Base-by-base conservation (phyloP, 2,888 invertebrate genomes). In the Blera fallax region DNA sequence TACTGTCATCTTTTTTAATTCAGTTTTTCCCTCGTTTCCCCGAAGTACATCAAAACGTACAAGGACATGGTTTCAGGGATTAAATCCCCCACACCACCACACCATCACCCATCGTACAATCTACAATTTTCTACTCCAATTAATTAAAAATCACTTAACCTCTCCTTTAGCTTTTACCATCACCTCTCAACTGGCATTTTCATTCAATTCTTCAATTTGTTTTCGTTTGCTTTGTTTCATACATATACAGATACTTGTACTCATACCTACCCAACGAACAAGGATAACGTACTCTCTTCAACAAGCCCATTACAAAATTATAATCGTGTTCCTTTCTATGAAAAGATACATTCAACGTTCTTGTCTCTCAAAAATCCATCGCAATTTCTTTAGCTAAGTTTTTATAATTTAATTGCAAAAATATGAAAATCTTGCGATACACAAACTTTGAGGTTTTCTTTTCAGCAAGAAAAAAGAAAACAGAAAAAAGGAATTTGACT, bases 131-230 rank as follows among this genome's bases (percentile, higher is more conserved):
- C 29, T 83, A 78, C 60, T 67, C 54, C 82, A 83, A 83, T 83
- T 83, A 83, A 83, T 77, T 83, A 83, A 73, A 78, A 72, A 78
- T 77, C 77, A 77, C 82, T 77, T 77, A 77, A 77, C 82, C 82
- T 83, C 67, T 52, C 50, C 50, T 60, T 27, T 24, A 32, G 56
- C 43, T 52, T 45, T 24, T 14, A 45, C 27, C 21, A 32, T 1
- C 60, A 52, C 10, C 50, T 24, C 5, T 29, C 64, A 1, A 27
- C 10, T 8, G 10, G 6, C 16, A 50, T 50, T 60, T 27, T 73
- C 27, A 60, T 62, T 73, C 60, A 73, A 50, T 62, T 32, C n/a
- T 64, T 43, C 8, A 60, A 60, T 24, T 58, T 50, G 16, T 43
- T 40, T 48, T 48, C 56, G 10, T 69, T 52, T 10, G 24, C 21